A percentile compares a stretch with the other conserved stretches of the same genome.
These are phyloP conservation scores for Drosophila dunni DNA, from an alignment of 1,140 invertebrate species.

Conservation along the genomic window DNA sequence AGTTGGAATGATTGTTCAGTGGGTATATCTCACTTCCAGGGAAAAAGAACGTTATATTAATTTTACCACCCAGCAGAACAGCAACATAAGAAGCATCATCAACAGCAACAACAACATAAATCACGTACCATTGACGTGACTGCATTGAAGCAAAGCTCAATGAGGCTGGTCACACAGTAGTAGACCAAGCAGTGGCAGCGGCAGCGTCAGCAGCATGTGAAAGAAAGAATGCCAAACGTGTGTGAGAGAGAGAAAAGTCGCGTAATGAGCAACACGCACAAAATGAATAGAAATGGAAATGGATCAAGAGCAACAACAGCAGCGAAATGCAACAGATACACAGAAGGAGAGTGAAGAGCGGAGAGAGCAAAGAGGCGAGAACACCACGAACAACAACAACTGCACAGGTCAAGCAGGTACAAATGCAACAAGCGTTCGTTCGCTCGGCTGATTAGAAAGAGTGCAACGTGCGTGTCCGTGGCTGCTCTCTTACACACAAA, in stretches of 20 bases:
- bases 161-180: conserved; percentile 54
- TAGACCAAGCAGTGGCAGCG: conserved; percentile 14
- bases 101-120: conserved; percentile 48
- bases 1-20: conserved; percentile 43
- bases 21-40: conserved; percentile 54
- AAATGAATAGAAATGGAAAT: conserved; percentile 79
- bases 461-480: conserved; percentile 61
- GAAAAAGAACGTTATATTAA: conserved; percentile 79
- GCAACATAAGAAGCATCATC: conserved; percentile 13
- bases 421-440: conserved; percentile 75
- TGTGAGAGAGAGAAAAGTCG: conserved; percentile 5
- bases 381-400: conserved; percentile 33
- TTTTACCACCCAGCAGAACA: conserved; percentile 58
- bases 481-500: conserved; percentile 5
- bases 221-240: conserved; percentile 36
- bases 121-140: conserved; percentile 71
- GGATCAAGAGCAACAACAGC: conserved; percentile 68
- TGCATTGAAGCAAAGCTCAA: conserved; percentile 77
- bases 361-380: conserved; percentile 2
- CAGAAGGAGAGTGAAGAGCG: conserved; percentile 15
- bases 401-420: conserved; percentile 77
- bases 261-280: conserved; percentile 79
- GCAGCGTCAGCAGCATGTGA: conserved; percentile 32
- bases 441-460: conserved; percentile 77
- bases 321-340: conserved; percentile 61